These are phyloP conservation scores for Sarcophilus harrisii DNA, from an alignment of 2,797 vertebrate genomes.

Conservation along the genomic window DNA sequence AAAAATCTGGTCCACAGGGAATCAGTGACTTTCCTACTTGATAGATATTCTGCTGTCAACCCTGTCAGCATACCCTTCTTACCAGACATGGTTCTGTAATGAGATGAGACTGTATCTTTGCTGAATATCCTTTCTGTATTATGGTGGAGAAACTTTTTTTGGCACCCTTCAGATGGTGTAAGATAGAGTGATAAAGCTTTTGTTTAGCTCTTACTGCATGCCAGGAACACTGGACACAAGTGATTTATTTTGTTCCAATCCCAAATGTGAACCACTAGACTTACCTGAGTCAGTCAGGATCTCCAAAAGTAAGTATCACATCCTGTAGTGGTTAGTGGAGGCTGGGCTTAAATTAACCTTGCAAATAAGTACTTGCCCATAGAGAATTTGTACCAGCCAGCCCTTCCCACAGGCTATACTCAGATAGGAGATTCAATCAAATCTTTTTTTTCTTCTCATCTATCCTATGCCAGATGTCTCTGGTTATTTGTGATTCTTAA, in stretches of 20 bases:
- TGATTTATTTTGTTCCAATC: not conserved
- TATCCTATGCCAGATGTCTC: not conserved
- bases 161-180: not conserved
- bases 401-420: not conserved
- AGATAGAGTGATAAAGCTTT: not conserved
- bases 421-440: not conserved
- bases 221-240: not conserved
- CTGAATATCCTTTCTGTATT: not conserved
- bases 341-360: not conserved
- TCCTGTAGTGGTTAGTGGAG: not conserved
- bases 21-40: not conserved
- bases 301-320: not conserved
- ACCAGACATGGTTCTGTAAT: not conserved
- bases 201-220: not conserved
- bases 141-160: not conserved
- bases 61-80: not conserved
- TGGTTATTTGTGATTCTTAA: not conserved
- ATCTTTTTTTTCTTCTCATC: not conserved
- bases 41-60: not conserved
- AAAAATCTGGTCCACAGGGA: not conserved
- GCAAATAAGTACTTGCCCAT: not conserved
- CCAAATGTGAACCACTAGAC: not conserved
- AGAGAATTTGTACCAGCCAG: not conserved
- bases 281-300: not conserved
- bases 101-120: not conserved